Percentiles rank a stretch among this genome's conserved stretches.
Evolutionary conservation across 2,113 vertebrate species (phyloP).

Genomic region (Mormyrus lacerda): DNA sequence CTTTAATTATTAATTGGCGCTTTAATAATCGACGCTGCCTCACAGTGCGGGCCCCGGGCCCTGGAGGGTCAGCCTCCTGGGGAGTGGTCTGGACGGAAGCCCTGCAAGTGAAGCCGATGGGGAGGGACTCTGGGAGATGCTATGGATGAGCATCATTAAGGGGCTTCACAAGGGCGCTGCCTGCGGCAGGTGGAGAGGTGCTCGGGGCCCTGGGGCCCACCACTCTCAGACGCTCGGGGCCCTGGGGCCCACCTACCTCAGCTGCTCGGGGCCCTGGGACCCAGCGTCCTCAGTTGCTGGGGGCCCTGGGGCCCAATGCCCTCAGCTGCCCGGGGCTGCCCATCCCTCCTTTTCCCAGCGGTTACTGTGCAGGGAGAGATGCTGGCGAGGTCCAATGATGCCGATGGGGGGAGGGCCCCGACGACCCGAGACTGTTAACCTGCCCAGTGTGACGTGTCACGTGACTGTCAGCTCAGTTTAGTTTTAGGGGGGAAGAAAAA

Average conservation of each 20-base stretch:
- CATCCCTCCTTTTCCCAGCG: not conserved
- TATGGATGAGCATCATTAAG: not conserved
- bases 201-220: no score
- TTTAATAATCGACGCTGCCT: not conserved
- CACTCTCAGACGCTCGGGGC: no score
- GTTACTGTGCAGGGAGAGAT: not conserved
- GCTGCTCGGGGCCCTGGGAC: not conserved
- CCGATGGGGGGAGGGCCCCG: not conserved
- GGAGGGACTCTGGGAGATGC: not conserved
- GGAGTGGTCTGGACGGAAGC: not conserved
- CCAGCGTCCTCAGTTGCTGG: no score
- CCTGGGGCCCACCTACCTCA: not conserved
- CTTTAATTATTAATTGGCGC: not conserved
- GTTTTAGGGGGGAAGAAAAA: not conserved
- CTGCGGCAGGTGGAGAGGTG: not conserved
- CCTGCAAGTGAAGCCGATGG: not conserved
- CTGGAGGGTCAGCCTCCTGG: not conserved
- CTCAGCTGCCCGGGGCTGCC: not conserved
- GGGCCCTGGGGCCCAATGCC: no score
- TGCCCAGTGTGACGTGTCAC: not conserved
- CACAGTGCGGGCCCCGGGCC: not conserved
- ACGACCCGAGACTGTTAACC: not conserved
- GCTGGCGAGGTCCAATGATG: not conserved
- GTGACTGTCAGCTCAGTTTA: not conserved
- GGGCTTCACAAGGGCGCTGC: not conserved